Percentiles rank a stretch among this genome's conserved stretches.
phyloP scores from a whole-genome alignment of 2,797 vertebrate species.

The Onychomys leucogaster region DNA sequence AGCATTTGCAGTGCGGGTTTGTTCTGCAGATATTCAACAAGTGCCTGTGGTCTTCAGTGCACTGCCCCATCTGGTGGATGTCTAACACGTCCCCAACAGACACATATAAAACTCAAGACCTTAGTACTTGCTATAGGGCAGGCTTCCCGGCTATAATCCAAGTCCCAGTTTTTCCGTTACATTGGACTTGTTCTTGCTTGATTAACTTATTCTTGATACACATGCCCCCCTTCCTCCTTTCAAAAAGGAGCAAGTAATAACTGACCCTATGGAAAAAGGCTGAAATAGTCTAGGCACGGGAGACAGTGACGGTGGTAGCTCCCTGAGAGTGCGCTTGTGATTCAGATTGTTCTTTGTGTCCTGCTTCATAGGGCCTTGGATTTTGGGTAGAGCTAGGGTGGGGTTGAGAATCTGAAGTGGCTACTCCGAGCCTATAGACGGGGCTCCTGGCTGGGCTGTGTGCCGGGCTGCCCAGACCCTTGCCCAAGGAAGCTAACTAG shows the following conservation, averaged over 20 bases:
- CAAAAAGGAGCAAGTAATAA: background rate
- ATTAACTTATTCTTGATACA: background rate
- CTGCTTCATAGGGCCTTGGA: background rate
- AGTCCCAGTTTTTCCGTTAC: background rate
- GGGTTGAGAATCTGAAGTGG: background rate
- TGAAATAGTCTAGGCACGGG: background rate
- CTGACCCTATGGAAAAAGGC: background rate
- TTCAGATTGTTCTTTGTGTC: background rate
- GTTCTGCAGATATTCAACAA: background rate
- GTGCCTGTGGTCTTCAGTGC: background rate
- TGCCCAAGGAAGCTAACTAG: background rate
- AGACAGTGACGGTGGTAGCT: background rate
- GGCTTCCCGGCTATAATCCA: background rate
- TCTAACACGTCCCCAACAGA: background rate
- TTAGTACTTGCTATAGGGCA: background rate
- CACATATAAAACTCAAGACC: background rate
- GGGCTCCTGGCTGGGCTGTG: background rate
- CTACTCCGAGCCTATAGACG: background rate
- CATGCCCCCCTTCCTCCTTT: background rate
- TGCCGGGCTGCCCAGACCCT: background rate
- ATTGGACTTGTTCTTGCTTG: slow-evolving; percentile 15
- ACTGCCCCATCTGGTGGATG: background rate
- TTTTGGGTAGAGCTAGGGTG: background rate
- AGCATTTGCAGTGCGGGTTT: background rate
- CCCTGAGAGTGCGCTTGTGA: background rate